Base-by-base conservation (phyloP, 1,140 invertebrate species). In the Danaus plexippus region DNA sequence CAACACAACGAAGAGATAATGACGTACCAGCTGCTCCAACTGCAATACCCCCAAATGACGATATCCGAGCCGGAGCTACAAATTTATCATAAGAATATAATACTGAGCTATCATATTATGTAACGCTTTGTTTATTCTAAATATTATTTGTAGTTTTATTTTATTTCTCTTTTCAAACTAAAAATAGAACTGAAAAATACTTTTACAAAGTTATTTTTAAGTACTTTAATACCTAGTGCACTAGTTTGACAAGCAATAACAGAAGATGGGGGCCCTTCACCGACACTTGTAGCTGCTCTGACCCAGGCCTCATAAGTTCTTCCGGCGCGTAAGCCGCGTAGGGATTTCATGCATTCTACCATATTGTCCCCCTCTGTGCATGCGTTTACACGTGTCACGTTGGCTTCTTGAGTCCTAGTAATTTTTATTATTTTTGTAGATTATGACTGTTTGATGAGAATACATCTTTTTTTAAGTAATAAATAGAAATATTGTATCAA, bases 251-350 rank as follows among this genome's bases (percentile, higher is more conserved):
- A 86, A 32, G 77, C 77, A 0, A 86, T 80, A 9, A 80, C 74
- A 43, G 76, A 54, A 0, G 82, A 84, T 18, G 89, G 74, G 46
- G 90, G 89, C 1, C 94, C 94, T 80, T 96, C 95, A 0, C 95
- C 95, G 0, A 92, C 89, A 10, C 88, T 88, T 2, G 94, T 96
- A 3, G 92, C 92, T 0, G 95, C 94, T 9, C 93, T 91, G 11
- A 96, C 92, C 94, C 94, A 96, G 67, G 95, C 94, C 73, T 96
- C 94, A 73, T 96, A 95, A 15, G 91, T 88, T 71, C 93, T 89
- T 46, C 92, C 91, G 52, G 92, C 89, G 9, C 89, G 88, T 11
- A 93, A 87, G 54, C 91, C 91, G 11, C 92, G 87, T 9, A 93
- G 77, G 60, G 92, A 61, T 47, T 68, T 77, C 77, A 80, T 80